Evolutionary conservation across 37 sponge, comb jelly and placozoan genomes (phyloP), one percentile per base, ranked within the genome.

Genomic region (Oscarella lobularis): DNA sequence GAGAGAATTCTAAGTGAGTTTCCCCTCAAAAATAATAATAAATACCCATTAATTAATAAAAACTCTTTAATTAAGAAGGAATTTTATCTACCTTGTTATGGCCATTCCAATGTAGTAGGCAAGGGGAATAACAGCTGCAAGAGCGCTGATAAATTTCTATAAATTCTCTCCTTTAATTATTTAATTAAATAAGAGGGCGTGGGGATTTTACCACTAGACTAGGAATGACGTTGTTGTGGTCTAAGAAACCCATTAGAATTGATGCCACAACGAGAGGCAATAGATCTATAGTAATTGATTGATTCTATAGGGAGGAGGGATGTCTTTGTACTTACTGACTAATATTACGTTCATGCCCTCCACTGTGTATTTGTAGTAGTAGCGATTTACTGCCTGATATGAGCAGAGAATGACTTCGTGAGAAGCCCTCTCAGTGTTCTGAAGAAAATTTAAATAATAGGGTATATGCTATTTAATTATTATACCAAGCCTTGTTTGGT

Each of bases 71-170:
- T 48, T 48, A 9, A 48, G 14, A 48, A 48, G 60, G 20, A 27
- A 48, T 48, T 9, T 48, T 20, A 27, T 20, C 20, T 20, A 48
- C 60, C 60, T 48, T 2, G 79, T 67, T 74, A 78, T 78, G 32
- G 79, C 79, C 79, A 78, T 71, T 3, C 79, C 79, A 30, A 78
- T 78, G 73, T 72, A 78, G 36, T 78, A 78, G 2, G 79, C 79
- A 14, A 78, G 70, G 20, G 79, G 79, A 72, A 78, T 78, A 27
- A 78, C 39, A 2, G 39, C 79, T 20, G 9, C 35, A 9, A 78
- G 38, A 31, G 79, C 38, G n/a, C 35, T 78, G 65, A 72, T 2
- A 31, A 78, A 78, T 72, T 78, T 78, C 60, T 48, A 48, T 20
- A 48, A 48, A 9, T n/a, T n/a, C n/a, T n/a, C n/a, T n/a, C n/a